Percentiles rank a stretch among this genome's conserved stretches.
Evolutionary conservation across 2,113 vertebrate genomes (phyloP).

Genomic region (Pavo muticus): DNA sequence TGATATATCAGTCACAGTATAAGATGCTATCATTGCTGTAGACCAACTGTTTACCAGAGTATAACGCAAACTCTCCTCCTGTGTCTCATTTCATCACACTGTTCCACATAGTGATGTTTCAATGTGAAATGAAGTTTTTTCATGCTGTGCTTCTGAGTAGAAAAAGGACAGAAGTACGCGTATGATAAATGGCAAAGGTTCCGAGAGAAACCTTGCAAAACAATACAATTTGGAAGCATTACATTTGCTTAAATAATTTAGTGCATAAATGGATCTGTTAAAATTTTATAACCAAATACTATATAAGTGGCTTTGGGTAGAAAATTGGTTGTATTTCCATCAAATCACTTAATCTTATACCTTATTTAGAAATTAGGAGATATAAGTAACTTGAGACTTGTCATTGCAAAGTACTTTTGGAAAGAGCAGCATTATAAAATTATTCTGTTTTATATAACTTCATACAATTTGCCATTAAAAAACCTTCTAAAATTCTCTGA

Average conservation of each 20-base stretch:
- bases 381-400: constrained; percentile 25
- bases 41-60: constrained; percentile 86
- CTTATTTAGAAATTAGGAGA: constrained; percentile 70
- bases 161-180: constrained; percentile 84
- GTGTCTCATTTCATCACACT: constrained; percentile 90
- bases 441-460: background rate
- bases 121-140: constrained; percentile 91
- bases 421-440: constrained; percentile 25
- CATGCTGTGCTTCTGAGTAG: constrained; percentile 91
- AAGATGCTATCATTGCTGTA: constrained; percentile 88
- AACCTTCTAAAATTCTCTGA: constrained; percentile 18
- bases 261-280: constrained; percentile 81
- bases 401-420: constrained; percentile 43
- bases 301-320: constrained; percentile 65
- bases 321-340: constrained; percentile 64
- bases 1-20: constrained; percentile 86
- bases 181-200: constrained; percentile 87
- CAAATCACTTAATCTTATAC: constrained; percentile 61
- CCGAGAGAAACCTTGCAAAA: constrained; percentile 82
- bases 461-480: constrained; percentile 11
- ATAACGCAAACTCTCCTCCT: constrained; percentile 87
- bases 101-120: constrained; percentile 89
- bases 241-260: constrained; percentile 92
- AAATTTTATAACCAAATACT: constrained; percentile 91
- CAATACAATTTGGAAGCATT: constrained; percentile 85